Percentiles rank a stretch among this genome's conserved stretches.
Evolutionary conservation across 2,113 vertebrate species (phyloP).

Genomic region (Perca flavescens): DNA sequence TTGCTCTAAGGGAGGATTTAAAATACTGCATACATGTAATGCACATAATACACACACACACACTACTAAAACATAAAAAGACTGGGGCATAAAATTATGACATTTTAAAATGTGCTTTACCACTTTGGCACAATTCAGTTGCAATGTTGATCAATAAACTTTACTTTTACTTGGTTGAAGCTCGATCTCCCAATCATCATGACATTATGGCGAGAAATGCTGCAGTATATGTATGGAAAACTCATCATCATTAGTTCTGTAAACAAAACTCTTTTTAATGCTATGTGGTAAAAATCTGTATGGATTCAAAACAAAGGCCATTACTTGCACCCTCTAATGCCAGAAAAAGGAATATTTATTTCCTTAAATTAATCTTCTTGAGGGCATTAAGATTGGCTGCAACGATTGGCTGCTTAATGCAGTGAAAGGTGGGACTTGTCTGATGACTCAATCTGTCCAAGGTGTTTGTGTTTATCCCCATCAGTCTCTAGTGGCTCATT

Average conservation of each 20-base stretch:
- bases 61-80: background rate
- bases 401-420: background rate
- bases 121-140: background rate
- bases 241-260: background rate
- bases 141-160: background rate
- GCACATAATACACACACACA: background rate
- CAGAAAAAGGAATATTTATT: background rate
- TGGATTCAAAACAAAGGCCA: background rate
- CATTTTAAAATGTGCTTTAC: background rate
- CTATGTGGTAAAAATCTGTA: conserved; percentile 8
- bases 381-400: background rate
- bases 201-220: background rate
- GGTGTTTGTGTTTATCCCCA: background rate
- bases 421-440: background rate
- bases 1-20: background rate
- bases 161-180: background rate
- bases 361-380: background rate
- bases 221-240: background rate
- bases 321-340: background rate
- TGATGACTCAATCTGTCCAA: background rate
- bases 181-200: background rate
- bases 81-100: background rate
- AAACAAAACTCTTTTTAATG: conserved; percentile 19
- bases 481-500: background rate
- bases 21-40: background rate